Evolutionary conservation across 2,888 invertebrate species (phyloP).

Genomic region (Erynnis tages): DNA sequence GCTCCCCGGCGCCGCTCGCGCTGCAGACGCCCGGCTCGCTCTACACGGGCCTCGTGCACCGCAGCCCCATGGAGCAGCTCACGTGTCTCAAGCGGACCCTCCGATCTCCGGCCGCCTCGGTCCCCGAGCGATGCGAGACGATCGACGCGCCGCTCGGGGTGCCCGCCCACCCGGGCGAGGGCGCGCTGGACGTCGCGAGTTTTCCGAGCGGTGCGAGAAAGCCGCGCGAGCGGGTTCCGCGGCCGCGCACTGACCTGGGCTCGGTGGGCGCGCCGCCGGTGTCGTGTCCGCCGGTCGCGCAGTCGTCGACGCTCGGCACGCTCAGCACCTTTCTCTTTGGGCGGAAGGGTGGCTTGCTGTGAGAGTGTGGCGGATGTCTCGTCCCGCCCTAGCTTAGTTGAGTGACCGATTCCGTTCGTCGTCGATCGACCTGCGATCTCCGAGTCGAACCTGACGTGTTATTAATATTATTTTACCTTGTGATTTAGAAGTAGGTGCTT

Average conservation of each 20-base stretch:
- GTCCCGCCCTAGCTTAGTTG: conserved; percentile 30
- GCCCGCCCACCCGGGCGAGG: conserved; percentile 82
- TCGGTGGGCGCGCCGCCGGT: conserved; percentile 56
- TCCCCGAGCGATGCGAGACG: conserved; percentile 46
- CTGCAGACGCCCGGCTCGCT: conserved; percentile 82
- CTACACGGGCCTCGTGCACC: conserved; percentile 83
- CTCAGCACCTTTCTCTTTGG: conserved; percentile 91
- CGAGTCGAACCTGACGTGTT: conserved; percentile 18
- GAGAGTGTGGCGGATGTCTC: conserved; percentile 34
- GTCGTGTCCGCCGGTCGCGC: conserved; percentile 37
- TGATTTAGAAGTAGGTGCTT: conserved; percentile 47
- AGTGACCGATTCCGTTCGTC: conserved; percentile 1
- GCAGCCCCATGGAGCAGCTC: conserved; percentile 90
- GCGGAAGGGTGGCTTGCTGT: conserved; percentile 90
- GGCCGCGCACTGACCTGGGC: conserved; percentile 66
- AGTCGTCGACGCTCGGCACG: conserved; percentile 84
- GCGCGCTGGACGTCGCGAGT: conserved; percentile 68
- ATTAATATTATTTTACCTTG: conserved; percentile 44
- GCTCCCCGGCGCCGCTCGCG: conserved; percentile 84
- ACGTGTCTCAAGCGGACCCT: conserved; percentile 85
- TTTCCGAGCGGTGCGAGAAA: conserved; percentile 38
- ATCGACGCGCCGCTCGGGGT: conserved; percentile 74
- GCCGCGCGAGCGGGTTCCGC: conserved; percentile 67
- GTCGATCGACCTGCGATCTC: conserved; percentile 29
- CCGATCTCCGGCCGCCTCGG: conserved; percentile 65